phyloP scores from a whole-genome alignment of 2,888 invertebrate genomes.

The Eretmocerus hayati region DNA sequence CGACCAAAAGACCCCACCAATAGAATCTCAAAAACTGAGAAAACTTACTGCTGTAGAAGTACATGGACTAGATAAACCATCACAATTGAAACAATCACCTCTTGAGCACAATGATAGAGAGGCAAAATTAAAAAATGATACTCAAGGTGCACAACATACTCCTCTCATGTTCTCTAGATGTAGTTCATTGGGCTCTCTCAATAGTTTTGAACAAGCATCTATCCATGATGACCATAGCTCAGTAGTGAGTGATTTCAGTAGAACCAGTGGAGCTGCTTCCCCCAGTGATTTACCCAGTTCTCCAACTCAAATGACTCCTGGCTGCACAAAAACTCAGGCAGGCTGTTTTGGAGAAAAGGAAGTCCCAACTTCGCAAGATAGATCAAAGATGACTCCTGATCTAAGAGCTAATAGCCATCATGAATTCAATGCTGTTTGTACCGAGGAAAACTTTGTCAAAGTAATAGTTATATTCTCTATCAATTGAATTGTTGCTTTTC shows the following conservation, averaged over 20 bases:
- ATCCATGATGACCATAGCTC: slow-evolving; percentile 80
- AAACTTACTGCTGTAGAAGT: too few relatives aligned
- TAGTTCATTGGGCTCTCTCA: slow-evolving; percentile 85
- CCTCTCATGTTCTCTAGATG: slow-evolving; percentile 93
- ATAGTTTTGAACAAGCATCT: slow-evolving; percentile 75
- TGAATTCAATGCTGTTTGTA: too few relatives aligned
- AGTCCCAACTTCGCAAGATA: not conserved
- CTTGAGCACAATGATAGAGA: slow-evolving; percentile 8
- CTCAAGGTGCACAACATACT: slow-evolving; percentile 64
- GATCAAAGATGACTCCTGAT: not conserved
- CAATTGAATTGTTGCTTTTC: too few relatives aligned
- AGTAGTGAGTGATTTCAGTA: slow-evolving; percentile 77
- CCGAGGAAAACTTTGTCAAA: too few relatives aligned
- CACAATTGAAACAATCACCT: too few relatives aligned
- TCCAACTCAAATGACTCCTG: slow-evolving; percentile 76
- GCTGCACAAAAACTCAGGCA: slow-evolving; percentile 42
- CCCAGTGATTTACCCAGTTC: slow-evolving; percentile 94
- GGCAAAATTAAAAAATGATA: slow-evolving; percentile 51
- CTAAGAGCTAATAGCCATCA: too few relatives aligned
- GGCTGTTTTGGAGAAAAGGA: slow-evolving; percentile 16
- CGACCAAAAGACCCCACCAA: too few relatives aligned
- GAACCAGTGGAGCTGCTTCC: slow-evolving; percentile 75
- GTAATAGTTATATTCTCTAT: too few relatives aligned
- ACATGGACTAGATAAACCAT: too few relatives aligned
- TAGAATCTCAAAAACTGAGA: too few relatives aligned